Evolutionary conservation across 2,888 invertebrate species (phyloP).

Genomic region (Tinea pellionella): DNA sequence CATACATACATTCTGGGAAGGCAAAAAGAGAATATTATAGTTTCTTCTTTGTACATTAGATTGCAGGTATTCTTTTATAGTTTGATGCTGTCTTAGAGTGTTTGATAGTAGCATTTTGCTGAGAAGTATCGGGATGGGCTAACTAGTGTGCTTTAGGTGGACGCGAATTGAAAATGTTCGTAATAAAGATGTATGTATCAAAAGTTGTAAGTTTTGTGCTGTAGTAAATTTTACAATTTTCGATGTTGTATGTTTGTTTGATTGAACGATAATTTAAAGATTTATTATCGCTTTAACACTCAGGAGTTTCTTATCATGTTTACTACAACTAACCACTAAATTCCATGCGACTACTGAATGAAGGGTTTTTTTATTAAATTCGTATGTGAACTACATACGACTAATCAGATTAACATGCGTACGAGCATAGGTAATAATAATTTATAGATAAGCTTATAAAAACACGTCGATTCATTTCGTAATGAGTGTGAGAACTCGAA

Average conservation of each 20-base stretch:
- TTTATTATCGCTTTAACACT: constrained; percentile 27
- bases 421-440: no score
- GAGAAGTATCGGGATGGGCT: no score
- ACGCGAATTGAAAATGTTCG: no score
- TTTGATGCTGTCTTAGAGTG: no score
- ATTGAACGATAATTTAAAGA: constrained; percentile 3
- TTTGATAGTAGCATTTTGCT: no score
- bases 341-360: constrained; percentile 42
- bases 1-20: no score
- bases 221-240: constrained; percentile 13
- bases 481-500: background rate
- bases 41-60: no score
- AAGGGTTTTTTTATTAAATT: constrained; percentile 14
- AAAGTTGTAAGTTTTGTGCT: no score
- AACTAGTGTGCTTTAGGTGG: no score
- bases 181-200: no score
- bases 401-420: background rate
- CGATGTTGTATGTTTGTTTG: constrained; percentile 21
- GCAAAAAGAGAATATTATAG: no score
- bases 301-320: constrained; percentile 42
- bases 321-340: constrained; percentile 23
- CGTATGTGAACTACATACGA: background rate
- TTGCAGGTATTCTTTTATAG: no score
- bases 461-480: background rate
- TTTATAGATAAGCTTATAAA: background rate